Conservation (phyloP, 2,888 invertebrate species). For the Apocheima hispidaria region DNA sequence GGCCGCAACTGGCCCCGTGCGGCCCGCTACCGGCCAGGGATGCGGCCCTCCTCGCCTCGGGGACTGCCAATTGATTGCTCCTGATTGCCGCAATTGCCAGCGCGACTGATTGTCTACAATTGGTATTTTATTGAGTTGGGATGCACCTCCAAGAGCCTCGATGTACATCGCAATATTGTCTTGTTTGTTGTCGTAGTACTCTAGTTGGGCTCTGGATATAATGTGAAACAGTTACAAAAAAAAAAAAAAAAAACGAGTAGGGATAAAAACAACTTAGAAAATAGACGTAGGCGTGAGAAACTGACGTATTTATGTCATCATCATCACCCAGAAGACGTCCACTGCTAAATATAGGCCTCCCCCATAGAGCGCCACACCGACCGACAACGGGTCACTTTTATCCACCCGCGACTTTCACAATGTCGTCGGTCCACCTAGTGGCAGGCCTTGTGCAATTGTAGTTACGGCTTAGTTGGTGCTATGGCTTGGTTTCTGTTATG, state of each 20-base stretch:
- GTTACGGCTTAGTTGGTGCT: no score
- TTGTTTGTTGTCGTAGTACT: slow-evolving; percentile 23
- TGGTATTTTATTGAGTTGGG: slow-evolving; percentile 44
- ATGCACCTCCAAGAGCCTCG: slow-evolving; percentile 30
- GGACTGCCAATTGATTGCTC: slow-evolving; percentile 41
- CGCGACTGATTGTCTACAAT: slow-evolving; percentile 37
- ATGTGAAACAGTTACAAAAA: no score
- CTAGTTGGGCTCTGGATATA: no score
- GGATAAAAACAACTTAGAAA: neutral
- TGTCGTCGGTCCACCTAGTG: no score
- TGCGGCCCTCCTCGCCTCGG: slow-evolving; percentile 10
- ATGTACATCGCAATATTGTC: slow-evolving; percentile 30
- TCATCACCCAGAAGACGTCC: no score
- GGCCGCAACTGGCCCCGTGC: neutral
- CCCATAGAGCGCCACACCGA: no score
- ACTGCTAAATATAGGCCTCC: no score
- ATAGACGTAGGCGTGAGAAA: neutral
- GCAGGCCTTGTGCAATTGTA: no score
- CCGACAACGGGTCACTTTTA: no score
- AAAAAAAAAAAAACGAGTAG: neutral
- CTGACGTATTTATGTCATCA: neutral
- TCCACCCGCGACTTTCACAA: no score
- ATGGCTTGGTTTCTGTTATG: no score
- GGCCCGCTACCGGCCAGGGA: neutral
- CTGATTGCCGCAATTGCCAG: slow-evolving; percentile 39